These are phyloP conservation scores for Lissonota sp. DNA, from an alignment of 2,888 invertebrate genomes.

Conservation along the genomic window DNA sequence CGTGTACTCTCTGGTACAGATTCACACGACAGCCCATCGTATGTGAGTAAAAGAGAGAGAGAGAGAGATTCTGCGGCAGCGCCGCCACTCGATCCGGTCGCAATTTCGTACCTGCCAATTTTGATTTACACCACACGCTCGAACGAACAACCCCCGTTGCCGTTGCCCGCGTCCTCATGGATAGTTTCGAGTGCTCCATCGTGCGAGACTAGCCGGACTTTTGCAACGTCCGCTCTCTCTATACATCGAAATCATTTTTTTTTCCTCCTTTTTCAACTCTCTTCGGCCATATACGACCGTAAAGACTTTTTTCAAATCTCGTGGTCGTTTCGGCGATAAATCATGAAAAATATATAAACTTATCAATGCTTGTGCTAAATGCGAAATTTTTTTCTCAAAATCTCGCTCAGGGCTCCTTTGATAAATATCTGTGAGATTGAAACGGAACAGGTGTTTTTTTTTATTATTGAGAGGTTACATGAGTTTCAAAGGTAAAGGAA, in stretches of 20 bases:
- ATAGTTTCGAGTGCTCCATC: constrained; percentile 15
- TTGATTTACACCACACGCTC: constrained; percentile 70
- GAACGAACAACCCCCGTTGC: constrained; percentile 38
- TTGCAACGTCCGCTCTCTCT: constrained; percentile 34
- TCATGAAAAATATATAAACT: constrained; percentile 45
- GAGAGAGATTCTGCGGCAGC: constrained; percentile 15
- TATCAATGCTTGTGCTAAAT: constrained; percentile 11
- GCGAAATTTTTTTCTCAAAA: too few relatives aligned
- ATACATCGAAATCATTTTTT: constrained; percentile 29
- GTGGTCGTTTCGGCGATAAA: constrained; percentile 7
- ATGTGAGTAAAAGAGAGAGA: not conserved
- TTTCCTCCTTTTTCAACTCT: too few relatives aligned
- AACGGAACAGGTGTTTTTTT: too few relatives aligned
- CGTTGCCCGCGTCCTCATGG: constrained; percentile 18
- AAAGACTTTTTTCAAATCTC: constrained; percentile 8
- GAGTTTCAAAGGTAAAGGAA: too few relatives aligned
- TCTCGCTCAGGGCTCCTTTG: too few relatives aligned
- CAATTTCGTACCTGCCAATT: constrained; percentile 73
- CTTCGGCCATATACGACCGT: too few relatives aligned
- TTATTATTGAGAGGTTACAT: too few relatives aligned
- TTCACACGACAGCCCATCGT: constrained; percentile 1
- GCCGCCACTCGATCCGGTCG: constrained; percentile 56
- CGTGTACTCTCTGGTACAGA: constrained; percentile 18
- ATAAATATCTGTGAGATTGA: too few relatives aligned
- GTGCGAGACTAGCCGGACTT: constrained; percentile 33